Evolutionary conservation across 2,888 invertebrate genomes (phyloP), one percentile per base, ranked within the genome.

Genomic region (Ischnura elegans): DNA sequence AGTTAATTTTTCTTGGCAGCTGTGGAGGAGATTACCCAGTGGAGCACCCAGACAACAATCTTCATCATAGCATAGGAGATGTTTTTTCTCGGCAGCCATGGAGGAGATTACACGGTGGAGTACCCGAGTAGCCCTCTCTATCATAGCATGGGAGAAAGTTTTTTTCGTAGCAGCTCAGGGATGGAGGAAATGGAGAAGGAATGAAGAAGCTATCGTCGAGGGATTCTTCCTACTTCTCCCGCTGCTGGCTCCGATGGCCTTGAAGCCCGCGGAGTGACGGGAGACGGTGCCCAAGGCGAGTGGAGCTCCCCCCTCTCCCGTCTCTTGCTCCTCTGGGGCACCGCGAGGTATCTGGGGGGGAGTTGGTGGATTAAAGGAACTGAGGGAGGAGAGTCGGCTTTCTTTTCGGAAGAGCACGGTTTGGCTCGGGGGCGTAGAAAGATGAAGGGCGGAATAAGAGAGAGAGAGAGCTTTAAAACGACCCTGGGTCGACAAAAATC

Each of bases 191-290:
- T 0, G 16, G 47, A 47, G 47, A 61, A 61, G 19, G 2, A 61
- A 25, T 25, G 19, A 55, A 61, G n/a, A 25, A 61, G 2, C 19
- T 16, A 16, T 19, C 13, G 19, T 51, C 51, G 2, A 51, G 51
- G 51, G 51, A 19, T 2, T 19, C 13, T 10, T 51, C 51, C 51
- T n/a, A n/a, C n/a, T 51, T 51, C 36, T 76, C 76, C 76, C 36
- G 13, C 36, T 76, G 36, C 36, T 36, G 61, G 61, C 61, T 61
- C n/a, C 55, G 19, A 42, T 55, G 90, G 90, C 90, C 90, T 90
- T 90, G 90, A 61, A 90, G 61, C 90, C 43, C 90, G 42, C 61
- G 42, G 61, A 90, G 90, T 61, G 90, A 61, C 90, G 61, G 43
- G 61, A 55, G 61, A 76, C 36, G 90, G 61, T 90, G 61, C 90